Conservation (phyloP, 2,888 invertebrate species). For the Nycteola revayana region DNA sequence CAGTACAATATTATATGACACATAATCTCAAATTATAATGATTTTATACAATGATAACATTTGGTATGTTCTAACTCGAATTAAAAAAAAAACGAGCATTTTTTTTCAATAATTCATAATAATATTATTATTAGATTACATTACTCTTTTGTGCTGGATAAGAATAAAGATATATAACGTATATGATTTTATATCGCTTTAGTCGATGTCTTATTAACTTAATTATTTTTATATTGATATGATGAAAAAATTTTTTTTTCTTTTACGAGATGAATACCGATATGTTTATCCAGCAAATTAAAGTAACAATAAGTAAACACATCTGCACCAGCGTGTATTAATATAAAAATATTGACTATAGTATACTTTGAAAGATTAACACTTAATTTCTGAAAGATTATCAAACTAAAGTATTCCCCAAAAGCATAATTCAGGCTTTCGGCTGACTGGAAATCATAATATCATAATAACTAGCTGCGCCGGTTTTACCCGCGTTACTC, state of each 20-base stretch:
- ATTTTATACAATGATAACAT: constrained; percentile 58
- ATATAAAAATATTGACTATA: constrained; percentile 69
- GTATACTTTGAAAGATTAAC: constrained; percentile 26
- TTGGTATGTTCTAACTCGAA: constrained; percentile 36
- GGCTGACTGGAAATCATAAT: background rate
- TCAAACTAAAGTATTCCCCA: background rate
- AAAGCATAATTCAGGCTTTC: background rate
- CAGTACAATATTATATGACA: constrained; percentile 50
- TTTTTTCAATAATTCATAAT: constrained; percentile 6
- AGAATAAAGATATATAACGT: background rate
- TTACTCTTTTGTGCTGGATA: background rate
- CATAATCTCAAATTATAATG: constrained; percentile 71
- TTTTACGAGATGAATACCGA: no score
- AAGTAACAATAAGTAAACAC: constrained; percentile 55
- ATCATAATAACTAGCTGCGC: background rate
- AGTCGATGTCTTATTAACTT: no score
- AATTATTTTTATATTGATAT: no score
- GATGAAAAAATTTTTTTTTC: no score
- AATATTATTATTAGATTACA: background rate
- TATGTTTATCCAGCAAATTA: constrained; percentile 12
- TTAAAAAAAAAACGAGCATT: constrained; percentile 23
- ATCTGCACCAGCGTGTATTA: constrained; percentile 62
- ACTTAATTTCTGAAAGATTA: constrained; percentile 18
- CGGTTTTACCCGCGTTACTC: no score
- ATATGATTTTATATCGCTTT: background rate